phyloP scores from a whole-genome alignment of 2,797 vertebrate genomes.

The Poecilia velifera region DNA sequence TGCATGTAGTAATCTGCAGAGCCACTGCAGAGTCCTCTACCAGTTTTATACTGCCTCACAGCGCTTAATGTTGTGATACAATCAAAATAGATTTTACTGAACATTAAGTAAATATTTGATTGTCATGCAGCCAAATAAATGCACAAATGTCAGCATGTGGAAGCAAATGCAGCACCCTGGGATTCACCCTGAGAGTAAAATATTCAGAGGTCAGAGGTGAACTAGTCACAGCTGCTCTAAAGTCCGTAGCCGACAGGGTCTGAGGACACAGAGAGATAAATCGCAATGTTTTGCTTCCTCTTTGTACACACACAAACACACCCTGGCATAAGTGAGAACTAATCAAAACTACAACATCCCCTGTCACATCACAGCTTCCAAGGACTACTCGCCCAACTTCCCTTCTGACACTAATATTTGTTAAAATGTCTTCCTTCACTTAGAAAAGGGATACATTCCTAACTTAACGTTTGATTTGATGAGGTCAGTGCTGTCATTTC shows the following conservation, averaged over 20 bases:
- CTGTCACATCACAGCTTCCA: slow-evolving; percentile 22
- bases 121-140: slow-evolving; percentile 22
- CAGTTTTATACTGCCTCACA: slow-evolving; percentile 1
- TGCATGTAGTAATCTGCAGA: slow-evolving; percentile 16
- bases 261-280: slow-evolving; percentile 53
- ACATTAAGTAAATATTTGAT: slow-evolving; percentile 7
- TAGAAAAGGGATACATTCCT: slow-evolving; percentile 3
- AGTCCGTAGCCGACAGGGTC: slow-evolving; percentile 50
- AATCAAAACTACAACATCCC: slow-evolving; percentile 14
- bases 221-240: slow-evolving; percentile 71
- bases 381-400: slow-evolving; percentile 22
- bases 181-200: slow-evolving; percentile 52
- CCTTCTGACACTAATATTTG: slow-evolving; percentile 30
- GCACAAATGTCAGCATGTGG: slow-evolving; percentile 25
- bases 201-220: slow-evolving; percentile 64
- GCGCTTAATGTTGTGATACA: slow-evolving; percentile 4
- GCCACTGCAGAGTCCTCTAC: slow-evolving; percentile 20
- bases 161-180: slow-evolving; percentile 34
- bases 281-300: slow-evolving; percentile 20
- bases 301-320: slow-evolving; percentile 10
- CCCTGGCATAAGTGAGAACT: slow-evolving; percentile 13
- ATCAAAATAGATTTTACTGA: slow-evolving; percentile 5
- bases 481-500: background rate
- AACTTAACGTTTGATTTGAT: background rate
- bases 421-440: slow-evolving; percentile 30